A percentile compares a stretch with the other conserved stretches of the same genome.
Evolutionary conservation across 2,113 vertebrate genomes (phyloP).

Genomic region (Progne subis): DNA sequence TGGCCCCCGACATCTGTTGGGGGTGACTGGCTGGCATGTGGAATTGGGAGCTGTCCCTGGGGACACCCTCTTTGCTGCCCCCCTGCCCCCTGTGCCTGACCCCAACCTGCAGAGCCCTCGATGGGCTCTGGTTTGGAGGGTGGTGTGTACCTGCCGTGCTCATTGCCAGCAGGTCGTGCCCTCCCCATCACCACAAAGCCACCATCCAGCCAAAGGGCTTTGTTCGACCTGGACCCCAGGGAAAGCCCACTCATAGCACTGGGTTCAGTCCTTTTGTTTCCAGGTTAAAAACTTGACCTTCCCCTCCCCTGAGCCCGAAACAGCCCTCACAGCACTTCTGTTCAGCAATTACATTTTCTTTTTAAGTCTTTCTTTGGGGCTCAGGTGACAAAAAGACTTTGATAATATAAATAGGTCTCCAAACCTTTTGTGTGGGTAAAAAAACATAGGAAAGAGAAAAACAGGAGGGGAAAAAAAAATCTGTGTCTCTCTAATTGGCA

Average conservation of each 20-base stretch:
- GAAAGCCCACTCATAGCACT: neutral
- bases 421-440: slow-evolving; percentile 21
- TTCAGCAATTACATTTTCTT: slow-evolving; percentile 52
- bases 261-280: slow-evolving; percentile 35
- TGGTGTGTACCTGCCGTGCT: neutral
- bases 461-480: neutral
- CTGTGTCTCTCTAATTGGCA: slow-evolving; percentile 41
- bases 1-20: neutral
- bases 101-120: neutral
- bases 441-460: neutral
- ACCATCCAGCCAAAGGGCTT: neutral
- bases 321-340: slow-evolving; percentile 4
- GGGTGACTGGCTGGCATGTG: neutral
- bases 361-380: slow-evolving; percentile 21
- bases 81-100: neutral
- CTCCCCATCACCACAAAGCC: neutral
- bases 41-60: neutral
- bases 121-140: neutral
- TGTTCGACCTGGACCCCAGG: neutral
- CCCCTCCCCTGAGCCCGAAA: slow-evolving; percentile 4
- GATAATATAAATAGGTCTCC: slow-evolving; percentile 13
- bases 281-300: slow-evolving; percentile 63
- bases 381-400: slow-evolving; percentile 22
- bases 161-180: neutral
- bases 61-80: neutral